Evolutionary conservation across 2,113 vertebrate species (phyloP), one percentile per base, ranked within the genome.

Genomic region (Geothlypis trichas): DNA sequence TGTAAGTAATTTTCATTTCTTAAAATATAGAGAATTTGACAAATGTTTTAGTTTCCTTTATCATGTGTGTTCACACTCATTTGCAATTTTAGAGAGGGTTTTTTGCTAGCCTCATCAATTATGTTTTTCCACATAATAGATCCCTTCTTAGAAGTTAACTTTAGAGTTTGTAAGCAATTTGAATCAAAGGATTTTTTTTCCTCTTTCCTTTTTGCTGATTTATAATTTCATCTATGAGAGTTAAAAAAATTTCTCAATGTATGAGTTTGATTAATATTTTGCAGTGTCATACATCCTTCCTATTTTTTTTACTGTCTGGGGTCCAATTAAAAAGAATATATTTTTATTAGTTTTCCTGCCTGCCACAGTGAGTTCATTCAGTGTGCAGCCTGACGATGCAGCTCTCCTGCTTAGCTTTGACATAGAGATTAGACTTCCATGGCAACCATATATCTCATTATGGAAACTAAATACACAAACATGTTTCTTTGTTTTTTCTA

Each of bases 361-460:
- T 85, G 47, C 46, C n/a, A 17, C 51, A 83, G 87, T 75, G 35
- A 47, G 15, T 21, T 59, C 89, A 88, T 84, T 23, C 39, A 11
- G 44, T 73, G 41, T 68, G 18, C 49, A 81, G 67, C 61, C 91
- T 84, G 76, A 74, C 0, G 2, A 54, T 84, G 87, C 83, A 68
- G 78, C 62, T 91, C 71, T 95, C 58, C 84, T 94, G 54, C 84
- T 84, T 57, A 44, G 77, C 93, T 94, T 75, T 94, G 77, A 81
- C 87, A 81, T 15, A 65, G 66, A 93, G 91, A 97, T 94, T 89
- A 96, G 89, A 85, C 66, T 96, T 79, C 91, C 89, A 90, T 95
- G 91, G 91, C 91, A 97, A 96, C 89, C 87, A 79, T 86, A 87
- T 90, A 87, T 91, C 90, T 94, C 81, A 65, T 95, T 89, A 85